Percentiles rank a stretch among this genome's conserved stretches.
Conservation (phyloP, 2,797 vertebrate genomes). For the Forpus xanthops region DNA sequence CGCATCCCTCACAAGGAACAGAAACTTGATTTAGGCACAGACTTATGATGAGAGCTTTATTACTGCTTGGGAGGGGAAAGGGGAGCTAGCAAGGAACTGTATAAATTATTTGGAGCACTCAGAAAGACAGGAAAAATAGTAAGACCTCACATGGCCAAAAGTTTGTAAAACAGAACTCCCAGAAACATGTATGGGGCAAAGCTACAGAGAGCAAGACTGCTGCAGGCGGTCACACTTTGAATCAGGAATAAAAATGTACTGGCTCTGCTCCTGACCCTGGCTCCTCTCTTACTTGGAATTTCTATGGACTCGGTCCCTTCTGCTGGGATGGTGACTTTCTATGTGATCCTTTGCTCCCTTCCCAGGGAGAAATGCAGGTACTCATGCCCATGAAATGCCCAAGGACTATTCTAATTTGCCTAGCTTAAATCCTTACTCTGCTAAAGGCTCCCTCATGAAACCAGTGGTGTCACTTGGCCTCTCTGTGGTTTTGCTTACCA, state of each 20-base stretch:
- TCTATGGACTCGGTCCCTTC: not conserved
- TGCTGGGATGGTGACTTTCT: not conserved
- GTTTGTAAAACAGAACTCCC: not conserved
- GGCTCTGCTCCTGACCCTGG: not conserved
- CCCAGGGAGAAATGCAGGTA: not conserved
- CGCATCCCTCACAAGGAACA: not conserved
- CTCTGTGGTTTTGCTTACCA: not conserved
- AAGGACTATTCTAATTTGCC: not conserved
- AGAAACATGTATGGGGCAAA: accelerated
- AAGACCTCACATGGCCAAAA: accelerated
- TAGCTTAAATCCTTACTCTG: not conserved
- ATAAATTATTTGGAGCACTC: conserved; percentile 20
- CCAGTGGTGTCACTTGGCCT: not conserved
- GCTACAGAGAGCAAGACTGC: not conserved
- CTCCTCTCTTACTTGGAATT: not conserved
- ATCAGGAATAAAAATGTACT: not conserved
- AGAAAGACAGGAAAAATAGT: conserved; percentile 4
- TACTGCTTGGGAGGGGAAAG: not conserved
- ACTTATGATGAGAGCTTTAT: conserved; percentile 5
- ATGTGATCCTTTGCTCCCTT: not conserved
- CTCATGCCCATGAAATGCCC: not conserved
- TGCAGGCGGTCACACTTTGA: not conserved
- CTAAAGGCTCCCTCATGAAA: not conserved
- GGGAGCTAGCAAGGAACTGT: not conserved
- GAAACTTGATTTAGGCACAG: not conserved